Evolutionary conservation across 2,888 invertebrate genomes (phyloP), one percentile per base, ranked within the genome.

Genomic region (Rhimphoctona megacephalus): DNA sequence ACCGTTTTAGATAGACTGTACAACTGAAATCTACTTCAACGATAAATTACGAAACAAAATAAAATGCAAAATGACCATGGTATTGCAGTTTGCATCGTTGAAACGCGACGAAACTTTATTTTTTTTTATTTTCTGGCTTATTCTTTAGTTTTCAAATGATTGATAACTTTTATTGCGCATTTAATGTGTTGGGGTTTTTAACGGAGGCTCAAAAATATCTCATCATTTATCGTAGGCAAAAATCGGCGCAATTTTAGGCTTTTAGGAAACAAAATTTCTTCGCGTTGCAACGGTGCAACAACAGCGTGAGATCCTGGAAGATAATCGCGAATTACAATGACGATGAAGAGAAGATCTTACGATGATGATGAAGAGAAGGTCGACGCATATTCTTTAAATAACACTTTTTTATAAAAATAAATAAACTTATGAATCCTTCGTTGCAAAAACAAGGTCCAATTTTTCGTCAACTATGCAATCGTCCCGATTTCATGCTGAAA

Each of bases 1-100:
- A 61, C n/a, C 49, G 43, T 77, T 83, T 39, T 67, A 43, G 46
- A 79, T 67, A 54, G 83, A 72, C 79, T 49, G 77, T 54, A 52
- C 25, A 9, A n/a, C 49, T 83, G 61, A 46, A 83, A 77, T 77
- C 61, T 46, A 17, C 70, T 36, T 70, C 14, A 70, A 70, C 14
- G 9, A 64, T 64, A 70, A 25, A 77, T 77, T 14, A 46, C 49
- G 36, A 64, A 66, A 46, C 6, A 70, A 77, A 54, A n/a, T 33
- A 73, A 69, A 80, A 25, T 54, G 22, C 22, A 4, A 30, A 30
- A 61, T 30, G 61, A 30, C 14, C 22, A 3, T 49, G n/a, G 49
- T 49, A 19, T 54, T 25, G 57, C 11, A 3, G 30, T 2, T 54
- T 22, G 22, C 54, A 54, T 2, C 30, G 30, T 61, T 30, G 61